phyloP scores from a whole-genome alignment of 1,140 invertebrate genomes.

The Bactericera cockerelli region DNA sequence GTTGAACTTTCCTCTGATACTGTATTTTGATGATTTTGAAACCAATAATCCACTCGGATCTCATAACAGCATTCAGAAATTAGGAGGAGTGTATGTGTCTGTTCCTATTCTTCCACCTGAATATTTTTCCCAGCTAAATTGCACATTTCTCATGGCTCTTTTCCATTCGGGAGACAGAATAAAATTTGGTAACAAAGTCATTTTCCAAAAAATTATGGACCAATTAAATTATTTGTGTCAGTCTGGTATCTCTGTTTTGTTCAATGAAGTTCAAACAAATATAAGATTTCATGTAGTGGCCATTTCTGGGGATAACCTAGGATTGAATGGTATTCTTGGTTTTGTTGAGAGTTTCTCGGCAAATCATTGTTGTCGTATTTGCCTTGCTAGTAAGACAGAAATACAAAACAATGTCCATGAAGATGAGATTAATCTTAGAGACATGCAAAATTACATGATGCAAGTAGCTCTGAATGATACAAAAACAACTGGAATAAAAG shows the following conservation, averaged over 20 bases:
- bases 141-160: not conserved
- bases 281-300: not conserved
- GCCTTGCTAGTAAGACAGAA: not conserved
- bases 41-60: conserved; percentile 24
- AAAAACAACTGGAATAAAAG: not conserved
- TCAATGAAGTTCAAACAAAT: not conserved
- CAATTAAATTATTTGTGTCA: not conserved
- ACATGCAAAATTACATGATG: not conserved
- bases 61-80: not conserved
- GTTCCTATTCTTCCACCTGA: not conserved
- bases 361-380: not conserved
- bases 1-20: conserved; percentile 21
- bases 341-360: conserved; percentile 8
- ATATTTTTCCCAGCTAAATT: not conserved
- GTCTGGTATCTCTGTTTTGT: not conserved
- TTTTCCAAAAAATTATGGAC: not conserved
- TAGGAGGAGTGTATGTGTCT: not conserved
- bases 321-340: not conserved
- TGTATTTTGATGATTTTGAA: conserved; percentile 27
- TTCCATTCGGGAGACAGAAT: not conserved
- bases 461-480: not conserved
- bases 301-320: not conserved
- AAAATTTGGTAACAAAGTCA: not conserved
- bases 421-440: not conserved
- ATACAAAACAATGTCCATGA: not conserved